Base-by-base conservation (phyloP, 1,140 invertebrate genomes). In the Conus betulinus region DNA sequence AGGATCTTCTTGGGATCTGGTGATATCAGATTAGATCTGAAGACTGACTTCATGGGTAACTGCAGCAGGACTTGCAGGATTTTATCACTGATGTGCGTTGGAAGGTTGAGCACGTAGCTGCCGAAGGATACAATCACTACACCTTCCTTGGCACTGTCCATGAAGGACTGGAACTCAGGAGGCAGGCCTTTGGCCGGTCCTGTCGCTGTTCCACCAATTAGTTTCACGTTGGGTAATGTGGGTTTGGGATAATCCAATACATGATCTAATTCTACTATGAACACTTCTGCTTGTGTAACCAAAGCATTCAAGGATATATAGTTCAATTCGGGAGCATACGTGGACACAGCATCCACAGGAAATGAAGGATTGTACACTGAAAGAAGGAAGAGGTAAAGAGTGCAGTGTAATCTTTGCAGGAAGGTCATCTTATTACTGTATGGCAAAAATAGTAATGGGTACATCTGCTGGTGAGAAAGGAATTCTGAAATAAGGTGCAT, bases 121-220 rank as follows among this genome's bases (percentile, higher is more conserved):
- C 91, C 91, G 82, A 91, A 91, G 15, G 91, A 86, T 3, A 91
- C 89, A 25, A 92, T 52, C 27, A 92, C 84, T n/a, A 90, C 87
- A 10, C 91, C 91, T 27, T 90, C 71, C 39, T 78, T 82, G 8
- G 87, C 84, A 10, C 88, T 27, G 39, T 90, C 85, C 27, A 88
- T 76, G 78, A 91, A 91, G 15, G 78, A 27, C n/a, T 88, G 53
- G 55, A 91, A 85, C 15, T 88, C 15, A 2, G 60, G 86, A 0
- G 78, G 51, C 15, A 92, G 53, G 11, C 87, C 84, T 52, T 88
- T 90, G 17, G 86, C 55, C 2, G 87, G 76, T 60, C 82, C 57
- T 11, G 89, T 83, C 7, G 90, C 83, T 25, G 91, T 55, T 51
- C 90, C 90, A 25, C 92, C 92, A 76, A 92, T 89, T 15, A 87